Base-by-base conservation (phyloP, 2,113 vertebrate genomes). In the Gavia stellata region DNA sequence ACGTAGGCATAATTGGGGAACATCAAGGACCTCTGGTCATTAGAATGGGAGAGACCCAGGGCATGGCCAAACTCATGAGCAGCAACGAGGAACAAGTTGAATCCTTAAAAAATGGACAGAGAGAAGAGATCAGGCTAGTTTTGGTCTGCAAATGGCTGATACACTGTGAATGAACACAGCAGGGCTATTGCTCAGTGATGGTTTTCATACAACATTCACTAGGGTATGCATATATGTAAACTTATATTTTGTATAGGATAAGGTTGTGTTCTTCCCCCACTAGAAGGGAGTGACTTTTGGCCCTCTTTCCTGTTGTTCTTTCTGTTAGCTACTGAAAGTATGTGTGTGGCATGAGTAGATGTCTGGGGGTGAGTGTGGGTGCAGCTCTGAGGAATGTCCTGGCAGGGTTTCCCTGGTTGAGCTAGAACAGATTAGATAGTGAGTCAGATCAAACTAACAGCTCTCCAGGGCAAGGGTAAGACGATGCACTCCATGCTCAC, bases 31-130 rank as follows among this genome's bases (percentile, higher is more conserved):
- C 97, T 98, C 40, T 96, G 97, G 70, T 99, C 98, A 4, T 25
- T 62, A 55, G 99, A 99, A 96, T 99, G 99, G 31, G 97, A 97
- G 55, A 99, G 98, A 23, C 99, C 99, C 86, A 99, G 91, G 18
- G 99, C 98, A 67, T 99, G 99, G 40, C 99, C 99, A 96, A 99
- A 98, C 98, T 99, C 99, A 97, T 99, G 99, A 94, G 99, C 99
- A 74, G 99, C 99, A 74, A 99, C 99, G 8, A 99, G 86, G 97
- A 99, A 99, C 93, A 99, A 98, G 82, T 98, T 98, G 78, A 99
- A 98, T 14, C 99, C 99, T 99, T 92, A 86, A 44, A 72, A 94
- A 95, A 91, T 8, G 2, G 29, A 72, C 18, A 63, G 26, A 89
- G 31, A 94, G 21, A 53, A 40, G 29, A 90, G 11, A 29, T 77